These are phyloP conservation scores for Rhinogobius similis DNA, from an alignment of 2,113 vertebrate species.

Conservation along the genomic window DNA sequence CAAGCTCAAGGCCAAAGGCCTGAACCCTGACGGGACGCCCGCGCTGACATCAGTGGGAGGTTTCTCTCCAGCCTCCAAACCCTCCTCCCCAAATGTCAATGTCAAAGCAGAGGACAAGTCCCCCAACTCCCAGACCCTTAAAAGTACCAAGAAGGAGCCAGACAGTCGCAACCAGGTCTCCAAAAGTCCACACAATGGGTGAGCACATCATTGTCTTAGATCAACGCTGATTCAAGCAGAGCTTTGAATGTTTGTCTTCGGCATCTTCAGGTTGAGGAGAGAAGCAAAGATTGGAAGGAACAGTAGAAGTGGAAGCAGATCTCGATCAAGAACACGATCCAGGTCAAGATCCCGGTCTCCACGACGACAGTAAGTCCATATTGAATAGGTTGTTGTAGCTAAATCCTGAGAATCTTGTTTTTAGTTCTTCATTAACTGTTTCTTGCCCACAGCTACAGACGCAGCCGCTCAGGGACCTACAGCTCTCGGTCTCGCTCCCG, in stretches of 20 bases:
- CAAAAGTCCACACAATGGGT: slow-evolving; percentile 98
- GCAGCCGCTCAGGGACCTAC: slow-evolving; percentile 95
- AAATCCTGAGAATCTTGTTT: background rate
- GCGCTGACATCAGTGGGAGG: slow-evolving; percentile 90
- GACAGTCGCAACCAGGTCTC: slow-evolving; percentile 87
- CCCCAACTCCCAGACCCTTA: slow-evolving; percentile 82
- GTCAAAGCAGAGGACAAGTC: slow-evolving; percentile 90
- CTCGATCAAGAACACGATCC: slow-evolving; percentile 88
- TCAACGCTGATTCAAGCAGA: background rate
- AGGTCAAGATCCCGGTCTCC: slow-evolving; percentile 88
- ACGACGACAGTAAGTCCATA: slow-evolving; percentile 86
- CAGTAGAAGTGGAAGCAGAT: slow-evolving; percentile 87
- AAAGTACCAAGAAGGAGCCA: slow-evolving; percentile 89
- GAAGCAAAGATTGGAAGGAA: slow-evolving; percentile 91
- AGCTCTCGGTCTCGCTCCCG: slow-evolving; percentile 93
- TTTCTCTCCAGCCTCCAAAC: slow-evolving; percentile 96
- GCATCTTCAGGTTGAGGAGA: slow-evolving; percentile 83
- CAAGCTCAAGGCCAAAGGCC: slow-evolving; percentile 95
- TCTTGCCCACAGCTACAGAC: slow-evolving; percentile 83
- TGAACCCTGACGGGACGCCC: slow-evolving; percentile 96
- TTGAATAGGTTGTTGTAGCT: background rate
- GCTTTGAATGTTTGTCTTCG: background rate
- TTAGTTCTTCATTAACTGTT: background rate
- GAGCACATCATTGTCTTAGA: slow-evolving; percentile 21
- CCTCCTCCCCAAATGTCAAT: slow-evolving; percentile 87